These are phyloP conservation scores for Origma solitaria DNA, from an alignment of 2,113 vertebrate genomes.

Conservation along the genomic window DNA sequence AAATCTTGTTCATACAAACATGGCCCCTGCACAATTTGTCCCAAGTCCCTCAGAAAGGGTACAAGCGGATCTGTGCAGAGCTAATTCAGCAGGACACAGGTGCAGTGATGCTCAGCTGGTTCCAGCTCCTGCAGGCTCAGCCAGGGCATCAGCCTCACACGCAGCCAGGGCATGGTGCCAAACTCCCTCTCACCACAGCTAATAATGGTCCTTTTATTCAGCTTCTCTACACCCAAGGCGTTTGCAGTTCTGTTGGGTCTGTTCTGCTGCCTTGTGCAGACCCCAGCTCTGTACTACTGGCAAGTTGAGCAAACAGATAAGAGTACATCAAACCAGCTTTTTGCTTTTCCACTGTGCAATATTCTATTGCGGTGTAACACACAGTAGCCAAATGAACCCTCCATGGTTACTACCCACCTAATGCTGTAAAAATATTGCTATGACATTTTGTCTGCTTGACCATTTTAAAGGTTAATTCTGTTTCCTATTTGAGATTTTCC, in stretches of 20 bases:
- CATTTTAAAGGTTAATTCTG: conserved; percentile 75
- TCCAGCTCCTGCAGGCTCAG: background rate
- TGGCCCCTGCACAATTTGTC: rapidly evolving
- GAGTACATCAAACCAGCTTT: background rate
- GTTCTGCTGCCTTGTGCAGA: background rate
- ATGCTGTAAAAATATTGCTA: conserved; percentile 67
- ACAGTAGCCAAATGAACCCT: conserved; percentile 45
- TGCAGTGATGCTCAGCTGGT: background rate
- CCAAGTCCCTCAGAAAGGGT: background rate
- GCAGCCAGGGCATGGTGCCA: background rate
- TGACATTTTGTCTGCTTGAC: conserved; percentile 68
- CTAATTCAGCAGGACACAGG: background rate
- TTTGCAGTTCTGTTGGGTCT: background rate
- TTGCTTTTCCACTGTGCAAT: background rate
- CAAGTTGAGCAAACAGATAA: background rate
- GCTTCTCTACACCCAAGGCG: background rate
- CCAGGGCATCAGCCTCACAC: background rate
- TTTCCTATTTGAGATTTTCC: conserved; percentile 63
- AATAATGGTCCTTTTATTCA: background rate
- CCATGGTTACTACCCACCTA: conserved; percentile 50
- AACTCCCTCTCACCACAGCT: background rate
- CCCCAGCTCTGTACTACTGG: background rate
- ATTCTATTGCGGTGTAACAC: background rate
- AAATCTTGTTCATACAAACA: background rate
- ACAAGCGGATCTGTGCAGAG: background rate